Percentiles rank a stretch among this genome's conserved stretches.
Conservation (phyloP, 2,797 vertebrate genomes). For the Tympanoctomys barrerae region DNA sequence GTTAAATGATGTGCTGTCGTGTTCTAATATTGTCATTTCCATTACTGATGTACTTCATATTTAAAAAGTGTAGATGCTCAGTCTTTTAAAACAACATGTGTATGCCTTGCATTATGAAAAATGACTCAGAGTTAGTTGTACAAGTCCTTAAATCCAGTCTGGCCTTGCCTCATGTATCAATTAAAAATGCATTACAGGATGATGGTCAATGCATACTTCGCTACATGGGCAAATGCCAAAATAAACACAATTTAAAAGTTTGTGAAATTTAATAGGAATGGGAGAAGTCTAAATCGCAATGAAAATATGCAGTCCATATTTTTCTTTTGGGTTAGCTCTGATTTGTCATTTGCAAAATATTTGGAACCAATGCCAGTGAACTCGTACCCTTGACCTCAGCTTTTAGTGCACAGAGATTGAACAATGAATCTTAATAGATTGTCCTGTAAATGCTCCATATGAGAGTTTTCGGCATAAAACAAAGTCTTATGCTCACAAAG, state of each 20-base stretch:
- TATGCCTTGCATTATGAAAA: not conserved
- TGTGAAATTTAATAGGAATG: not conserved
- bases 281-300: not conserved
- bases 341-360: conserved; percentile 16
- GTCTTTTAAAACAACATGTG: conserved; percentile 2
- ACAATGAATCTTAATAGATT: not conserved
- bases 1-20: not conserved
- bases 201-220: not conserved
- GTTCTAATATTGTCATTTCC: not conserved
- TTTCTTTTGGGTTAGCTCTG: not conserved
- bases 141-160: not conserved
- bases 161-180: not conserved
- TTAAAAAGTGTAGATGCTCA: not conserved
- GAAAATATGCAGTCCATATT: not conserved
- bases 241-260: not conserved
- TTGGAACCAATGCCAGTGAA: conserved; percentile 26
- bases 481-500: conserved; percentile 18
- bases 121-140: not conserved
- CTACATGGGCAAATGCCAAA: conserved; percentile 5
- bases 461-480: conserved; percentile 46
- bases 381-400: not conserved
- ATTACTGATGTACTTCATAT: not conserved
- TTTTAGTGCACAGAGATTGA: not conserved
- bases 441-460: not conserved
- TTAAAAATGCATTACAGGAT: not conserved